Evolutionary conservation across 2,113 vertebrate genomes (phyloP), one percentile per base, ranked within the genome.

Genomic region (Hepsetus odoe): DNA sequence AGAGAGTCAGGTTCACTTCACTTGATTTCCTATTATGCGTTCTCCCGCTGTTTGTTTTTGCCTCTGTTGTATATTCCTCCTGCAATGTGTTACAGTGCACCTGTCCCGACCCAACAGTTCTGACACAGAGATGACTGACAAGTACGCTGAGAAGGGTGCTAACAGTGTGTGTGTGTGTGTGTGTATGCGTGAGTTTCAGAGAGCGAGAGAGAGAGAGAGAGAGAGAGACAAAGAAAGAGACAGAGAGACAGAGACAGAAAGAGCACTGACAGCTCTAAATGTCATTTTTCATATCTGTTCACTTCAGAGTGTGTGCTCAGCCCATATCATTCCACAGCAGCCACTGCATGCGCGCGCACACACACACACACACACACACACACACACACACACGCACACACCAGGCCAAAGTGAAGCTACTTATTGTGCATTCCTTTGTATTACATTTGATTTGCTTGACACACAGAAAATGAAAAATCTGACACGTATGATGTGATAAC

Each of bases 281-380:
- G 77, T 79, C 67, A 79, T 80, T 80, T 78, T 76, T 80, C 73
- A 83, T 76, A 83, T 83, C 77, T 76, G 74, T 80, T 70, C 53
- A 76, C 82, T 83, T 83, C 77, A 80, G 81, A 61, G 73, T 76
- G 68, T 83, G 77, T 83, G 73, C 65, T 83, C 73, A 80, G 49
- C 59, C 42, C 73, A 56, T 83, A 83, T 83, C 81, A 80, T 59
- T 66, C 22, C 44, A 65, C 42, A 22, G 24, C 81, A 76, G 81
- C 77, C 55, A 74, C 22, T 55, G 53, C 78, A 81, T 66, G 70
- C 42, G 59, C 32, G 55, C 22, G 58, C 42, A 72, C 33, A 22
- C 55, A 56, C 49, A 76, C 26, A 49, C 46, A 65, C 71, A 70
- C 55, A 58, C 56, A 56, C 65, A 65, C 44, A 69, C 66, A 76